Conservation (phyloP, 2,113 vertebrate species). For the Sturnira hondurensis region DNA sequence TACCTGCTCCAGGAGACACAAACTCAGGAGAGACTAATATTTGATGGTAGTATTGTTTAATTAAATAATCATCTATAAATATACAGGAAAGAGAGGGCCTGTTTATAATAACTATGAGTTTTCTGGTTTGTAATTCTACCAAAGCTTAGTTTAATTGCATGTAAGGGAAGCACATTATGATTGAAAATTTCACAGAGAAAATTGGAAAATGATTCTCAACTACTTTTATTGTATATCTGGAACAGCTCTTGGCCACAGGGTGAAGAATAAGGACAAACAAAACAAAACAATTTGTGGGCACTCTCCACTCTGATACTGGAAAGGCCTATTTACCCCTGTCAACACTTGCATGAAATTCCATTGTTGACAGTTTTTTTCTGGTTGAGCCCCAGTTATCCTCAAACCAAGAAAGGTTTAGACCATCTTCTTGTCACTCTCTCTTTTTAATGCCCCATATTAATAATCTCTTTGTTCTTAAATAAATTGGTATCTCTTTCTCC, state of each 20-base stretch:
- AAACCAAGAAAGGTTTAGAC: background rate
- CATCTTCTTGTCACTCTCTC: background rate
- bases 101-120: background rate
- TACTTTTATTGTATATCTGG: background rate
- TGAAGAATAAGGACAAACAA: background rate
- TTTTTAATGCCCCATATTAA: background rate
- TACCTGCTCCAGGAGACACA: background rate
- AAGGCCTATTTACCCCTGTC: background rate
- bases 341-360: background rate
- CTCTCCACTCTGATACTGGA: background rate
- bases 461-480: background rate
- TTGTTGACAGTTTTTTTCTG: background rate
- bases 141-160: background rate
- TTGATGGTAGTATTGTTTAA: background rate
- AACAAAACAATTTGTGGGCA: background rate
- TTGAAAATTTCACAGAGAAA: background rate
- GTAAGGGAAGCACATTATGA: background rate
- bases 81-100: background rate
- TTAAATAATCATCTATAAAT: background rate
- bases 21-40: background rate
- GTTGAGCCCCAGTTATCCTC: background rate
- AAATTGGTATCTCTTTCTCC: background rate
- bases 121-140: background rate
- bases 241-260: background rate
- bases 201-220: background rate